These are phyloP conservation scores for Aphelinus atriplicis DNA, from an alignment of 1,140 invertebrate genomes.

Conservation along the genomic window DNA sequence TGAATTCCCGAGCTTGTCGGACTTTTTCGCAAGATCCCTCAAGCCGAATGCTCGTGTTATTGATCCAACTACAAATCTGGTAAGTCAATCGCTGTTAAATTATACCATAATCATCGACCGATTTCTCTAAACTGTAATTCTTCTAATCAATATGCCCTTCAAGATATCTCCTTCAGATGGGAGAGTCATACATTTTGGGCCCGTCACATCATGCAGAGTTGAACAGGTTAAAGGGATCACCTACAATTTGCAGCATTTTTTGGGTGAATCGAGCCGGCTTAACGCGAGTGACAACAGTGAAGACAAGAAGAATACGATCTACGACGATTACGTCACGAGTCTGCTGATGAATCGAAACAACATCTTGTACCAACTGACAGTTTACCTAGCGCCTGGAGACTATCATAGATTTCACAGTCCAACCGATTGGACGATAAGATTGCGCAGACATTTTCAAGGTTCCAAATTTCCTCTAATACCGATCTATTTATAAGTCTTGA, in stretches of 20 bases:
- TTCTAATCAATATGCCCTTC: too few relatives aligned
- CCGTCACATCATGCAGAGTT: constrained; percentile 82
- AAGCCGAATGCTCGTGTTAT: constrained; percentile 83
- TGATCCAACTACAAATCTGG: constrained; percentile 74
- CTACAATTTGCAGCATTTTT: constrained; percentile 90
- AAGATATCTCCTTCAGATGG: constrained; percentile 94
- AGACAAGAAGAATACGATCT: constrained; percentile 41
- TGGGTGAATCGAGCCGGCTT: constrained; percentile 75
- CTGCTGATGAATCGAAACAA: constrained; percentile 76
- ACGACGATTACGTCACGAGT: constrained; percentile 70
- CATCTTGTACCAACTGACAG: constrained; percentile 90
- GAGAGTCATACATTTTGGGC: constrained; percentile 88
- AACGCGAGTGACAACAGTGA: constrained; percentile 6
- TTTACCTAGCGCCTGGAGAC: constrained; percentile 98
- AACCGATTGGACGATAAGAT: constrained; percentile 85
- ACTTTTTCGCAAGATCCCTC: constrained; percentile 90
- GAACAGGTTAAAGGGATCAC: constrained; percentile 97
- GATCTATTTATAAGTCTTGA: neutral
- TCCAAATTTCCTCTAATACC: neutral
- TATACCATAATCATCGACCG: neutral
- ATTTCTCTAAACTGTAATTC: neutral
- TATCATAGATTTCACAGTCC: constrained; percentile 99
- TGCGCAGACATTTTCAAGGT: constrained; percentile 90
- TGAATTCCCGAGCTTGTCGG: constrained; percentile 86
- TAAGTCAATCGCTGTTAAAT: constrained; percentile 51